Percentiles rank a stretch among this genome's conserved stretches.
Evolutionary conservation across 2,888 invertebrate genomes (phyloP).

Genomic region (Eupithecia vulgata): DNA sequence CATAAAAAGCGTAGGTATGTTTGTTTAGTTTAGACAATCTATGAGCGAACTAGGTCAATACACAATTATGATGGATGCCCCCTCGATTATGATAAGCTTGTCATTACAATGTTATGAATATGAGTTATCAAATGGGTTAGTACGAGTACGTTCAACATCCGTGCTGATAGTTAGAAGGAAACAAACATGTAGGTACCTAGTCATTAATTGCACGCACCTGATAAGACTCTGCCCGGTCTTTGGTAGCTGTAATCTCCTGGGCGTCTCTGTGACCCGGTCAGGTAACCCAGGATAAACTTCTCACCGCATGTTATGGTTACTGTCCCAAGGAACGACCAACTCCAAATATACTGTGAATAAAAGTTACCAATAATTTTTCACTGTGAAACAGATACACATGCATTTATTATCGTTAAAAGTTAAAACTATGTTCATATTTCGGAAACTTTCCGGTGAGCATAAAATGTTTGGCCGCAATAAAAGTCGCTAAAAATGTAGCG

Average conservation of each 20-base stretch:
- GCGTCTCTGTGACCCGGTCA: constrained; percentile 92
- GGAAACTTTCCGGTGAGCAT: constrained; percentile 16
- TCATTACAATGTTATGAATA: constrained; percentile 24
- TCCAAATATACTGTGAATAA: constrained; percentile 70
- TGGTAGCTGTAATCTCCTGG: constrained; percentile 91
- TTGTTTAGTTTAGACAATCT: constrained; percentile 7
- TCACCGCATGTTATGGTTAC: constrained; percentile 66
- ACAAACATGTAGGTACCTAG: background rate
- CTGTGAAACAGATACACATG: background rate
- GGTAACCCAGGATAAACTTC: constrained; percentile 91
- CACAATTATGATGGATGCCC: constrained; percentile 35
- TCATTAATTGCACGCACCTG: constrained; percentile 58
- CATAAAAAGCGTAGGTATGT: background rate
- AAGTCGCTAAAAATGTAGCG: constrained; percentile 37
- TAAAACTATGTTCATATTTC: constrained; percentile 10
- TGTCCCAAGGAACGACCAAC: constrained; percentile 61
- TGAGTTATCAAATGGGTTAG: constrained; percentile 2
- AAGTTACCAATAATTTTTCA: background rate
- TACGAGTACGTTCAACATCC: background rate
- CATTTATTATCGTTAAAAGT: constrained; percentile 10
- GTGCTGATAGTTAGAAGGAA: background rate
- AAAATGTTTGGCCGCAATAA: constrained; percentile 29
- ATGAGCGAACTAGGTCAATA: constrained; percentile 40
- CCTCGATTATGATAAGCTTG: constrained; percentile 24
- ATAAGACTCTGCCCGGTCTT: constrained; percentile 87